phyloP scores from a whole-genome alignment of 2,797 vertebrate genomes.

The Nyctalus aviator region DNA sequence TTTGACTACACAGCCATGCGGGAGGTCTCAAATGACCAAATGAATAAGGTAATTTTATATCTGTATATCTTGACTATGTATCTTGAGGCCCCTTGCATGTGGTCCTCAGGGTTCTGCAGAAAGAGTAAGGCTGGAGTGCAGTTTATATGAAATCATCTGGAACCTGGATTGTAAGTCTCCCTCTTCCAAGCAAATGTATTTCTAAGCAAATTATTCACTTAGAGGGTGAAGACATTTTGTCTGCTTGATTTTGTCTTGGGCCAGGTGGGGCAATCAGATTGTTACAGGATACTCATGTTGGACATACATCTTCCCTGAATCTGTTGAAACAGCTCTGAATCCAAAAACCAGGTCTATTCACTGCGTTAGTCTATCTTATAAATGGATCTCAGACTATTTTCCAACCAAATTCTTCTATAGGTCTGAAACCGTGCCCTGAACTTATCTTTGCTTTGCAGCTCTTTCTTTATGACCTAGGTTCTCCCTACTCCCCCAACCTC shows the following conservation, averaged over 20 bases:
- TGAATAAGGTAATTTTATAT: background rate
- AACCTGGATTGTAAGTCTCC: background rate
- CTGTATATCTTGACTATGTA: background rate
- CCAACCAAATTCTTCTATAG: background rate
- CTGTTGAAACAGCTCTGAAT: background rate
- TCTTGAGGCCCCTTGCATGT: background rate
- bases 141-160: constrained; percentile 5
- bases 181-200: background rate
- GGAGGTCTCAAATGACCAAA: background rate
- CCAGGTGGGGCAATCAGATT: background rate
- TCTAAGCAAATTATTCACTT: background rate
- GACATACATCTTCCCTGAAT: background rate
- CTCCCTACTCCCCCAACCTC: background rate
- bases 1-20: background rate
- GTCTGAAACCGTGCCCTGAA: background rate
- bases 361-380: background rate
- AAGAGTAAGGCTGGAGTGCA: background rate
- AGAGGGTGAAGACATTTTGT: background rate
- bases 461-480: background rate
- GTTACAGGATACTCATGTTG: background rate
- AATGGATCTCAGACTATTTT: background rate
- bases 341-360: background rate
- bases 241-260: background rate
- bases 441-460: background rate
- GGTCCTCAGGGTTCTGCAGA: background rate